Base-by-base conservation (phyloP, 2,113 vertebrate species). In the Cyanoderma ruficeps region DNA sequence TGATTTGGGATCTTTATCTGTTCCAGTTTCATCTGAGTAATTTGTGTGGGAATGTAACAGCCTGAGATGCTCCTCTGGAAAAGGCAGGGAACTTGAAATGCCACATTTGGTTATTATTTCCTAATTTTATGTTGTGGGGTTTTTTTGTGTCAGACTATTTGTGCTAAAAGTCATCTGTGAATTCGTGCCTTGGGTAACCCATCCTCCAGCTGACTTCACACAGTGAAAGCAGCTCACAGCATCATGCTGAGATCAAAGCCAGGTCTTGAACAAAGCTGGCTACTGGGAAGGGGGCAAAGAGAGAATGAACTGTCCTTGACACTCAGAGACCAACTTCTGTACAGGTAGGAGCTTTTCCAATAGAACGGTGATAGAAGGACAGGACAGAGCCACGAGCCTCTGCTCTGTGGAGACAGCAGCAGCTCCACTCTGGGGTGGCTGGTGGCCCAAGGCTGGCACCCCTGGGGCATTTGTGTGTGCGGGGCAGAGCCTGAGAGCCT, bases 1-100 rank as follows among this genome's bases (percentile, higher is more conserved):
- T 78, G 14, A 20, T 71, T 87, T 80, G 69, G 60, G 56, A 81
- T 88, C 52, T 88, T 92, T 49, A 57, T 91, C 37, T 78, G 30
- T 80, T 90, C 31, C n/a, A 47, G 19, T 93, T 95, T 83, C 64
- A 75, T 67, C 64, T 60, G 67, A 95, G 47, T 91, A 91, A 68
- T 28, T 90, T 72, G 39, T 68, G 79, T 92, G 35, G 83, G 75
- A 93, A 39, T 53, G 4, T 44, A 92, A 75, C 44, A 94, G 61
- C 86, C 92, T 71, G 52, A 88, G 75, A 91, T 78, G 77, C 59
- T 96, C 88, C 78, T 56, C 92, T 90, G 76, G 68, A 83, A 91
- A 94, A 96, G 83, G 55, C 86, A 93, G 47, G 74, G 67, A 67
- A 83, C 59, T 93, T 79, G 55, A 94, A 94, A 90, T 63, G 76